Base-by-base conservation (phyloP, 64 coral and sea anemone genomes). In the Orbicella faveolata region DNA sequence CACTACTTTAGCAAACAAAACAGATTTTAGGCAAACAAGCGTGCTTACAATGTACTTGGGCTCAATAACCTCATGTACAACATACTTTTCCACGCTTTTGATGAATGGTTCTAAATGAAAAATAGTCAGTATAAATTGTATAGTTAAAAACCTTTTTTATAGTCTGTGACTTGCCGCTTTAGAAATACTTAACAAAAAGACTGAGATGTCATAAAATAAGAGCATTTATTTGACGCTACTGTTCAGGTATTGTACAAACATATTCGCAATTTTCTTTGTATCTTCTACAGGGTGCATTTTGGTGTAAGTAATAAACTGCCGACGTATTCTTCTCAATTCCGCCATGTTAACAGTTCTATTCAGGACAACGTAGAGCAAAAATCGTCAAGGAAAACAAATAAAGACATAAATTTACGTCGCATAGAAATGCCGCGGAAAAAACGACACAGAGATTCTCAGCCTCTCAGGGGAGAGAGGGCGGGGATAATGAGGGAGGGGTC, bases 201-300 rank as follows among this genome's bases (percentile, higher is more conserved):
- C 25, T 21, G 9, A 23, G 16, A 21, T 83, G 36, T 4, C 7
- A 44, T 23, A 80, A 85, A 73, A 68, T 14, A 15, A 44, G 35
- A 41, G 16, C 25, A 53, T 94, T 95, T 84, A 98, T 82, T 95
- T 83, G 75, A 98, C 77, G 84, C 76, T 94, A 74, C 91, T 98
- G 52, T 98, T 98, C 73, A 98, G 68, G 76, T 98, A 98, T 17
- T 98, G 93, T 5, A 98, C 93, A 95, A 95, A 95, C 96, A 98
- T 95, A 86, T 95, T 98, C 9, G 87, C 88, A 61, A 98, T 92
- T 76, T 95, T 98, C 34, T 90, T 93, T 2, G 90, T 98, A 63
- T 98, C 93, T 88, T 98, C 96, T 34, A 95, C 90, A 51, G 93
- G 96, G 21, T 98, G 96, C 74, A 80, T 90, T 84, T 98, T 98